phyloP scores from a whole-genome alignment of 2,797 vertebrate species.

The Schizopygopsis pylzovi region DNA sequence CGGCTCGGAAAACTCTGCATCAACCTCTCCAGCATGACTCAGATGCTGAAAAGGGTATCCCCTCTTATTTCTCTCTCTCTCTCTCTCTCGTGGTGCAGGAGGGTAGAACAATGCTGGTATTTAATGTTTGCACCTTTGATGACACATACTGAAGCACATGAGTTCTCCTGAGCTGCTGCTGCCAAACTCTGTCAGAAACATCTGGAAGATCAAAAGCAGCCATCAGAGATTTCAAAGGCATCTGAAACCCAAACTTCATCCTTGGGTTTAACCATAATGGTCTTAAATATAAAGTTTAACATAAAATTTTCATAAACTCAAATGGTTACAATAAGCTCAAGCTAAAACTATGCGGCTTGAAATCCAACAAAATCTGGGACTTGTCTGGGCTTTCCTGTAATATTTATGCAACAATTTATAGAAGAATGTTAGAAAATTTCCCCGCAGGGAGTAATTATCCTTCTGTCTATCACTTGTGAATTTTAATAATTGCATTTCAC shows the following conservation, averaged over 20 bases:
- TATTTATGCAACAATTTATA: slow-evolving; percentile 29
- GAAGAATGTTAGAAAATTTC: slow-evolving; percentile 4
- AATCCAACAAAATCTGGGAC: slow-evolving; percentile 13
- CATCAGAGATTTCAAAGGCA: slow-evolving; percentile 1
- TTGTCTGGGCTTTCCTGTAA: slow-evolving; percentile 24
- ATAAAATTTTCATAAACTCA: background rate
- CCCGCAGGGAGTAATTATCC: slow-evolving; percentile 8
- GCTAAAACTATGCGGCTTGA: background rate
- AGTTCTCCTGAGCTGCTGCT: background rate
- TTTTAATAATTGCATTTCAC: background rate
- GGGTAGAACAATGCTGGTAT: slow-evolving; percentile 27
- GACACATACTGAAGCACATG: background rate
- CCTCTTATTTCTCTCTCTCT: background rate
- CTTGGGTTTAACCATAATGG: background rate
- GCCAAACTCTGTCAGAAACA: background rate
- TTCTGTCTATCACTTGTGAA: background rate
- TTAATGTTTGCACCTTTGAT: slow-evolving; percentile 4
- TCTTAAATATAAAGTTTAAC: background rate
- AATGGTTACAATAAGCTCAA: background rate
- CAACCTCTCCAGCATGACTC: slow-evolving; percentile 50
- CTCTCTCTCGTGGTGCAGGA: background rate
- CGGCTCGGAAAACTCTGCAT: slow-evolving; percentile 49
- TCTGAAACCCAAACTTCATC: slow-evolving; percentile 4
- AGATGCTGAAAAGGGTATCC: slow-evolving; percentile 44
- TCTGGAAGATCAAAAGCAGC: slow-evolving; percentile 10